Conservation (phyloP, 1,140 invertebrate species). For the Elymnias hypermnestra region DNA sequence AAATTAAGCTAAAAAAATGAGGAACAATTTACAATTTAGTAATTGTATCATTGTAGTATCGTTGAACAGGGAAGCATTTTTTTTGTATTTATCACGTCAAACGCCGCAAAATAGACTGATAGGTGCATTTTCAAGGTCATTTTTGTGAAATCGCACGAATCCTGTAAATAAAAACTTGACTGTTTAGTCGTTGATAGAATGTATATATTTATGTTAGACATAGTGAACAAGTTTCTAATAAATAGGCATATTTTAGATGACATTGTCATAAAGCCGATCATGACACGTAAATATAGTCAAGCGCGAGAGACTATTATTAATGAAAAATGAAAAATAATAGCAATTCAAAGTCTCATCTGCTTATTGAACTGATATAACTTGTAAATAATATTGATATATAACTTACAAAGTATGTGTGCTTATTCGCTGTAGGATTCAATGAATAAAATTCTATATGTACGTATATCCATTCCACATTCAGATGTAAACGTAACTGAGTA, state of each 20-base stretch:
- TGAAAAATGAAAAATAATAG: too few species aligned
- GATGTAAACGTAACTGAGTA: conserved; percentile 55
- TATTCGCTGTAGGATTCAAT: conserved; percentile 27
- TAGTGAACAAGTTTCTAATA: too few species aligned
- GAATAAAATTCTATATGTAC: conserved; percentile 57
- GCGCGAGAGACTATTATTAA: too few species aligned
- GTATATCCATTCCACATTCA: conserved; percentile 61
- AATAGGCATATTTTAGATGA: too few species aligned
- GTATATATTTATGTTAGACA: too few species aligned
- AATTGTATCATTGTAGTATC: conserved; percentile 14
- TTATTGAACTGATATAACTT: too few species aligned
- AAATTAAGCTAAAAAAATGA: conserved; percentile 10
- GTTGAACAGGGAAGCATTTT: conserved; percentile 27
- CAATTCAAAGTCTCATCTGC: too few species aligned
- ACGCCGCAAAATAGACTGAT: conserved; percentile 14
- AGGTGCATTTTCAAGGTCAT: conserved; percentile 23
- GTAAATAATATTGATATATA: too few species aligned
- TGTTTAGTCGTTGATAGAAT: too few species aligned
- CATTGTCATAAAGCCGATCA: too few species aligned
- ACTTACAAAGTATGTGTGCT: neutral
- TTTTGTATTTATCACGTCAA: conserved; percentile 14
- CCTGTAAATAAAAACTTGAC: neutral
- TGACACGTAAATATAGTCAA: too few species aligned
- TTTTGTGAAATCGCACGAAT: conserved; percentile 18
- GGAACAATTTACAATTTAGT: conserved; percentile 16